Evolutionary conservation across 1,140 invertebrate genomes (phyloP).

Genomic region (Ceratosolen solmsi): DNA sequence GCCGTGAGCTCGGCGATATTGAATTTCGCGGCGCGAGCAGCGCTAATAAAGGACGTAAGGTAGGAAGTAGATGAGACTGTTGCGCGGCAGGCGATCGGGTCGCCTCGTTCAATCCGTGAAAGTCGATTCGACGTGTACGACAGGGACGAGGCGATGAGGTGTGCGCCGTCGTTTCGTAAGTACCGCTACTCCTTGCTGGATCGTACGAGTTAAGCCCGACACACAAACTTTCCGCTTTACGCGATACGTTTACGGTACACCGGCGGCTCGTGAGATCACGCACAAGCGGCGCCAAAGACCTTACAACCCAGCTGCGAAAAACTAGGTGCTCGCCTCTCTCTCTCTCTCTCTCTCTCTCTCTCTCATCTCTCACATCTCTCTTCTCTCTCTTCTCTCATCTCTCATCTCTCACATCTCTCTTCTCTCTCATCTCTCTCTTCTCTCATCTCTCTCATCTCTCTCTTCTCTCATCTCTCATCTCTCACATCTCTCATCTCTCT

Average conservation of each 20-base stretch:
- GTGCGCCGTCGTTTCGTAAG: constrained; percentile 38
- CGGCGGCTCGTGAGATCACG: background rate
- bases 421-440: background rate
- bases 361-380: too few species aligned
- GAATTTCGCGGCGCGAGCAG: background rate
- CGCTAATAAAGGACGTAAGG: background rate
- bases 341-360: background rate
- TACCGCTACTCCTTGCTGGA: constrained; percentile 48
- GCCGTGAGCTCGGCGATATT: too few species aligned
- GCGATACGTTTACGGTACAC: constrained; percentile 46
- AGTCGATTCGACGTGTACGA: constrained; percentile 32
- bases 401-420: too few species aligned
- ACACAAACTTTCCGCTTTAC: constrained; percentile 49
- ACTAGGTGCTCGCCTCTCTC: background rate
- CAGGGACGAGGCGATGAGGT: constrained; percentile 22
- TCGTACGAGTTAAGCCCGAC: constrained; percentile 44
- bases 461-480: too few species aligned
- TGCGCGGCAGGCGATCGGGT: background rate
- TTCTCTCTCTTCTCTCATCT: background rate
- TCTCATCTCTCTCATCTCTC: too few species aligned
- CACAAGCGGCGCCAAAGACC: background rate
- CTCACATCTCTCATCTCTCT: too few species aligned
- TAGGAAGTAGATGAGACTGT: background rate
- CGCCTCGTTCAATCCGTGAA: constrained; percentile 38
- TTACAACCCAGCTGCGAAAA: background rate